Conservation (phyloP, 2,797 vertebrate species). For the Synanceia verrucosa region DNA sequence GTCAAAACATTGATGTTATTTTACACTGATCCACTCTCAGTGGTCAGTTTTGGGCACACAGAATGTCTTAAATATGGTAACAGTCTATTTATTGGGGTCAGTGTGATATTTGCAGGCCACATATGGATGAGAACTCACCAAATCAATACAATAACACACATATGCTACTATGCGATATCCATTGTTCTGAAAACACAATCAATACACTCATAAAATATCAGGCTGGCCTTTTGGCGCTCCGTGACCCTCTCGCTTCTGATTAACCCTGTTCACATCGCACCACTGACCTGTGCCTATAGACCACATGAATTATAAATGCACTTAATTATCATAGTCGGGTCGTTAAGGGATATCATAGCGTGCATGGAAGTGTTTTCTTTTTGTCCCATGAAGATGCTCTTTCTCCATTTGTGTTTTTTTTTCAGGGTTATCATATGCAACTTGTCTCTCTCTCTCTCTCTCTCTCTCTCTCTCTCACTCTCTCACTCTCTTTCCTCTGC, state of each 20-base stretch:
- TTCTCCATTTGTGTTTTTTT: slow-evolving; percentile 42
- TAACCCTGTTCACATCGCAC: slow-evolving; percentile 69
- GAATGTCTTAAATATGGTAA: slow-evolving; percentile 46
- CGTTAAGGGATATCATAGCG: slow-evolving; percentile 50
- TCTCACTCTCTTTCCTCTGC: slow-evolving; percentile 17
- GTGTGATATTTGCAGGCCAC: slow-evolving; percentile 58
- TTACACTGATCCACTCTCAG: neutral
- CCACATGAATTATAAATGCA: slow-evolving; percentile 77
- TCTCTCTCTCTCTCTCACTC: neutral
- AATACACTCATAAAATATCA: slow-evolving; percentile 75
- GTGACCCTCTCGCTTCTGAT: slow-evolving; percentile 75
- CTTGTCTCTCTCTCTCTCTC: slow-evolving; percentile 40
- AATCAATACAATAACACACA: slow-evolving; percentile 73
- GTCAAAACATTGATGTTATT: slow-evolving; percentile 1
- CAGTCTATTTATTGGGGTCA: slow-evolving; percentile 55
- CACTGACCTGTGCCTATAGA: slow-evolving; percentile 73
- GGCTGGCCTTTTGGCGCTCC: slow-evolving; percentile 53
- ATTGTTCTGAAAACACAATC: slow-evolving; percentile 75
- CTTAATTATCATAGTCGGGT: slow-evolving; percentile 73
- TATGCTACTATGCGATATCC: slow-evolving; percentile 67
- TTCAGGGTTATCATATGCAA: slow-evolving; percentile 54
- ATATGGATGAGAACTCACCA: slow-evolving; percentile 51
- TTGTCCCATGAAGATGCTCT: slow-evolving; percentile 40
- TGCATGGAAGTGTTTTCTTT: slow-evolving; percentile 69
- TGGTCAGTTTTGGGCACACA: neutral